These are phyloP conservation scores for Gonioctena quinquepunctata DNA, from an alignment of 1,140 invertebrate genomes.

Conservation along the genomic window DNA sequence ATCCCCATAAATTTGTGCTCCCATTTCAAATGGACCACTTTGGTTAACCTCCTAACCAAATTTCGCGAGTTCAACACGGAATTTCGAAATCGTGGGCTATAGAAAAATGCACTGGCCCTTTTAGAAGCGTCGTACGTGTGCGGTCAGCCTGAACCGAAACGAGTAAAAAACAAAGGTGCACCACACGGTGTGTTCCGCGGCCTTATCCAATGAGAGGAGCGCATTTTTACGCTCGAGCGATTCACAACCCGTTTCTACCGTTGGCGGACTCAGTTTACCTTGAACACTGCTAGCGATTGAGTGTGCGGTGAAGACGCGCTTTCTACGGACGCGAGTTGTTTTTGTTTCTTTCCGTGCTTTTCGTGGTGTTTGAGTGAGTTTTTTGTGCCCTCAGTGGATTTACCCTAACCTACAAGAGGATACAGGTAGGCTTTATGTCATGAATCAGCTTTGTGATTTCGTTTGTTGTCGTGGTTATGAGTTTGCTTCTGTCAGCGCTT, in stretches of 20 bases:
- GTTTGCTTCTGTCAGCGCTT: not conserved
- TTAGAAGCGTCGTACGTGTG: too few species aligned
- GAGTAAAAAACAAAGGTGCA: not conserved
- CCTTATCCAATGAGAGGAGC: constrained; percentile 18
- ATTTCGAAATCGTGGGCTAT: too few species aligned
- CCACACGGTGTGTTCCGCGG: constrained; percentile 1
- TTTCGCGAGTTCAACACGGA: too few species aligned
- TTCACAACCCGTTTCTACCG: constrained; percentile 33
- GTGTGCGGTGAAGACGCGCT: not conserved
- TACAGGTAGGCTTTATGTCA: constrained; percentile 6
- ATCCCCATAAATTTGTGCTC: too few species aligned
- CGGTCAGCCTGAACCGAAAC: too few species aligned
- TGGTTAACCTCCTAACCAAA: too few species aligned
- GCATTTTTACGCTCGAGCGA: constrained; percentile 33
- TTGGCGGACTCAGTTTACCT: constrained; percentile 31
- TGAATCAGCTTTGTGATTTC: not conserved
- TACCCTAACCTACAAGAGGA: not conserved
- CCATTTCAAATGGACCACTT: too few species aligned
- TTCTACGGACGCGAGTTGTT: not conserved
- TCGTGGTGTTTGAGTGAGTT: not conserved
- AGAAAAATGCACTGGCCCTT: too few species aligned
- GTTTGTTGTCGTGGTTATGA: not conserved
- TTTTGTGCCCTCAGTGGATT: not conserved
- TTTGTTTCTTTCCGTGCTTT: not conserved
- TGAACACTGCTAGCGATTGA: constrained; percentile 9